Evolutionary conservation across 2,113 vertebrate genomes (phyloP).

Genomic region (Gobio gobio): DNA sequence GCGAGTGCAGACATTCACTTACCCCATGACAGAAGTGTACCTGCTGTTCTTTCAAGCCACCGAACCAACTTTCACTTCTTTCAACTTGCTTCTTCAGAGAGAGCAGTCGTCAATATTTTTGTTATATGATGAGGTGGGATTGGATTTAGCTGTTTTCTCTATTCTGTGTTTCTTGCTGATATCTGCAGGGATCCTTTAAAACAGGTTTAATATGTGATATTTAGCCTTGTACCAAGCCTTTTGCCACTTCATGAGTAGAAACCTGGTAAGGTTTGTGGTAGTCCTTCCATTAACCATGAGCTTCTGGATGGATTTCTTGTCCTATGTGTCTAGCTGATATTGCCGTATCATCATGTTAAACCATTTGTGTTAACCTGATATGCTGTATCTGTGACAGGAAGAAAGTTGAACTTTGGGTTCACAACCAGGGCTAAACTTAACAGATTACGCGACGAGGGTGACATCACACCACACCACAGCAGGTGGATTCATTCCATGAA

Average conservation of each 20-base stretch:
- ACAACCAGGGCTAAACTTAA: constrained; percentile 36
- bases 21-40: constrained; percentile 27
- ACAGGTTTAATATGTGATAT: not conserved
- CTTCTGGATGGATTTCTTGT: too few species aligned
- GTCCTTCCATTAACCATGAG: too few species aligned
- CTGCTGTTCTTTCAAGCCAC: constrained; percentile 25
- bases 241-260: too few species aligned
- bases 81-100: constrained; percentile 4
- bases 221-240: not conserved
- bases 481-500: not conserved
- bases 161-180: constrained; percentile 10
- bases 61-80: constrained; percentile 3
- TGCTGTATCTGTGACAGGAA: constrained; percentile 10
- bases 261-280: too few species aligned
- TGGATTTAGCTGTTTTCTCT: not conserved
- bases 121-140: constrained; percentile 2
- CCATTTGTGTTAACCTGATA: not conserved
- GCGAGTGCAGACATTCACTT: not conserved
- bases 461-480: constrained; percentile 9
- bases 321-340: too few species aligned
- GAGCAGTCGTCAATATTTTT: constrained; percentile 11
- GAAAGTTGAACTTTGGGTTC: constrained; percentile 25
- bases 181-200: not conserved
- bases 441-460: constrained; percentile 36
- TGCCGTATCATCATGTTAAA: too few species aligned